Evolutionary conservation across 2,797 vertebrate genomes (phyloP).

Genomic region (Dallia pectoralis): DNA sequence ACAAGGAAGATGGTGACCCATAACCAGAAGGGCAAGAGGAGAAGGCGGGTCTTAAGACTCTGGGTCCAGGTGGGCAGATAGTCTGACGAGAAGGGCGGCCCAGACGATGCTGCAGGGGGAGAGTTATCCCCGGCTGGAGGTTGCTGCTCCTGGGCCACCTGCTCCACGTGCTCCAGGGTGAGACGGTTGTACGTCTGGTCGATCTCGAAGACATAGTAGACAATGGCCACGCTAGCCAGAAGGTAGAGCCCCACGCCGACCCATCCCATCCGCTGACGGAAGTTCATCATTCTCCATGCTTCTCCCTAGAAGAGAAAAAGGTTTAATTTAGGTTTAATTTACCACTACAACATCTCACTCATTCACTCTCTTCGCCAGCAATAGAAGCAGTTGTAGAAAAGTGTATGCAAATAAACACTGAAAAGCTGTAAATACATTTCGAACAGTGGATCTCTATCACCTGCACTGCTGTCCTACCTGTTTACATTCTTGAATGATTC

Average conservation of each 20-base stretch:
- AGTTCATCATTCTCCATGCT: slow-evolving; percentile 99
- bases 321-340: neutral
- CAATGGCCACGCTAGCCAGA: slow-evolving; percentile 80
- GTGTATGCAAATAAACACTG: too few species aligned
- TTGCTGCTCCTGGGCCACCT: slow-evolving; percentile 61
- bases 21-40: slow-evolving; percentile 88
- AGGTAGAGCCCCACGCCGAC: slow-evolving; percentile 88
- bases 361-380: too few species aligned
- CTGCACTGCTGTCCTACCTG: too few species aligned
- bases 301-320: slow-evolving; percentile 51
- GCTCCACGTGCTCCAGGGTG: slow-evolving; percentile 85
- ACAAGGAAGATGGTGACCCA: slow-evolving; percentile 89
- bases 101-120: slow-evolving; percentile 16
- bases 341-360: neutral
- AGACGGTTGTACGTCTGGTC: slow-evolving; percentile 86
- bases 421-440: too few species aligned
- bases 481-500: too few species aligned
- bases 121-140: slow-evolving; percentile 53
- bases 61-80: slow-evolving; percentile 75
- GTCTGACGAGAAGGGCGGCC: slow-evolving; percentile 37
- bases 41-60: slow-evolving; percentile 78
- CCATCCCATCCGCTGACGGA: slow-evolving; percentile 98
- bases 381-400: too few species aligned
- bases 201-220: slow-evolving; percentile 93
- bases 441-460: too few species aligned